These are phyloP conservation scores for Rhynchonycteris naso DNA, from an alignment of 2,797 vertebrate species.

Conservation along the genomic window DNA sequence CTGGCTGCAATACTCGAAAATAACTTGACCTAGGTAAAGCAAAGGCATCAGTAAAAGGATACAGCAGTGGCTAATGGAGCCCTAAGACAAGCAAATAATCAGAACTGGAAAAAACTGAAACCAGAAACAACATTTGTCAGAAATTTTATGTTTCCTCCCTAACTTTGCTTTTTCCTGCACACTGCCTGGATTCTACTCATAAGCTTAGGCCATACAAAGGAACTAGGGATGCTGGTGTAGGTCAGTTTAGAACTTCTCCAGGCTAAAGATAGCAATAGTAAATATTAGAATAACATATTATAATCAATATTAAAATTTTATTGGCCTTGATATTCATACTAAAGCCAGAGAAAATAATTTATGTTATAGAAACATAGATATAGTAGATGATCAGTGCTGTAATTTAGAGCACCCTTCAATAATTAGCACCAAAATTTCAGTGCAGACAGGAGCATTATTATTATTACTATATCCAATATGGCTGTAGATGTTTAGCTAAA, in stretches of 20 bases:
- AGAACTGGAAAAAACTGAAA: not conserved
- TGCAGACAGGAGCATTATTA: slow-evolving; percentile 15
- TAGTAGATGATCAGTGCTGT: not conserved
- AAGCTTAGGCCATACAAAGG: not conserved
- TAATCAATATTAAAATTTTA: not conserved
- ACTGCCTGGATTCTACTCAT: not conserved
- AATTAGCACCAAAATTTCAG: slow-evolving; percentile 12
- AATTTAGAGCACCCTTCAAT: slow-evolving; percentile 8
- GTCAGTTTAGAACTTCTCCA: not conserved
- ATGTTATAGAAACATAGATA: not conserved
- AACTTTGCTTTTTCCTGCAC: not conserved
- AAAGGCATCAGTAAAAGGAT: not conserved
- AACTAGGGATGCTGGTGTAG: not conserved
- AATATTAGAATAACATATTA: not conserved
- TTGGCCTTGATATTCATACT: not conserved
- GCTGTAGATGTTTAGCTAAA: not conserved
- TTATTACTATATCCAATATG: not conserved
- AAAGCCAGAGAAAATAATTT: slow-evolving; percentile 34
- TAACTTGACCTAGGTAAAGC: not conserved
- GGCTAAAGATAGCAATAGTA: not conserved
- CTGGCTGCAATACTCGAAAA: not conserved
- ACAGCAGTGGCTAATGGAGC: not conserved
- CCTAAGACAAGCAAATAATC: not conserved
- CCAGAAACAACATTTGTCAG: not conserved
- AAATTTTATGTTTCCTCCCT: not conserved